Percentiles rank a stretch among this genome's conserved stretches.
Evolutionary conservation across 2,113 vertebrate species (phyloP).

Genomic region (Paradoxurus hermaphroditus): DNA sequence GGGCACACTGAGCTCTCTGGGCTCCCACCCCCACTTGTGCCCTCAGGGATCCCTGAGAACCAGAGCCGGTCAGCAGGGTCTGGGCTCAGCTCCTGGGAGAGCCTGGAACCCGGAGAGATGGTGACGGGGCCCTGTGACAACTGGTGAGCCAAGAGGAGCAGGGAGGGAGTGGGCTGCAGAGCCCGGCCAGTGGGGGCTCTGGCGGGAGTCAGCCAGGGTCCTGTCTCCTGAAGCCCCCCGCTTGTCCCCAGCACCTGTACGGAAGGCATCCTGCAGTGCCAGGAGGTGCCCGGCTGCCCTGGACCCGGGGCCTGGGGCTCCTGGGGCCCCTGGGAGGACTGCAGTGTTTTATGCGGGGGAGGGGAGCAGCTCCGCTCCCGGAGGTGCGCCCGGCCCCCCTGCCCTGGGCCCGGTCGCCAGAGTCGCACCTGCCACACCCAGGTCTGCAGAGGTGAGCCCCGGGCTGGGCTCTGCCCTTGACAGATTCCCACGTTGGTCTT

Average conservation of each 20-base stretch:
- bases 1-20: rapidly evolving
- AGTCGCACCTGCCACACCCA: conserved; percentile 83
- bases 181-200: rapidly evolving
- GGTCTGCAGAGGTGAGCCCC: conserved; percentile 81
- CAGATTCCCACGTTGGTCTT: neutral
- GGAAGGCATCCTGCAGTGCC: conserved; percentile 84
- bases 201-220: rapidly evolving
- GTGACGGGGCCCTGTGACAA: conserved; percentile 86
- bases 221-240: neutral
- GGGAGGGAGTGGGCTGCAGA: too few species aligned
- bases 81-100: conserved; percentile 81
- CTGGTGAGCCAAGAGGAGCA: conserved; percentile 82
- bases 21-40: rapidly evolving
- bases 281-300: conserved; percentile 83
- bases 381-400: conserved; percentile 83
- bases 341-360: conserved; percentile 86
- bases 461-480: rapidly evolving
- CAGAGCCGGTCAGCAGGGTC: conserved; percentile 80
- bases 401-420: conserved; percentile 82
- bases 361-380: conserved; percentile 84
- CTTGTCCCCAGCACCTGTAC: conserved; percentile 84
- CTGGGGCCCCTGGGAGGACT: conserved; percentile 88
- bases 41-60: conserved; percentile 67
- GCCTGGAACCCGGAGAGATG: conserved; percentile 84
- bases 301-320: conserved; percentile 85